Conservation (phyloP, 2,797 vertebrate genomes). For the Sternarchorhynchus goeldii region DNA sequence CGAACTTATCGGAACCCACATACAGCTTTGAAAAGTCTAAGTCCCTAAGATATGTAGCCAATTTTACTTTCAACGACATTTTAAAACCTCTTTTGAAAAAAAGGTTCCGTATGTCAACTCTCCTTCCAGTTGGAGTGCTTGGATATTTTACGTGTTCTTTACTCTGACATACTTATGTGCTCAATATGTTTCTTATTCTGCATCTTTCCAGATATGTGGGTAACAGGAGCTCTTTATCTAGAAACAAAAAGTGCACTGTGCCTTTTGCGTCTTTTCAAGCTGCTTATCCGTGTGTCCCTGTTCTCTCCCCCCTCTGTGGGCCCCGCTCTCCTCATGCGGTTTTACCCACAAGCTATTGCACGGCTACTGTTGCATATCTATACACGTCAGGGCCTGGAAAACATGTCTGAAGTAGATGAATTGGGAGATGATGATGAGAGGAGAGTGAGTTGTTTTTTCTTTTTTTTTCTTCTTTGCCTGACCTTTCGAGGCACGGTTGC, state of each 20-base stretch:
- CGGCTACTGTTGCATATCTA: conserved; percentile 79
- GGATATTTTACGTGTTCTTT: conserved; percentile 35
- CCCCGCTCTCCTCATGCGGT: conserved; percentile 60
- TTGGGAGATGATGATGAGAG: conserved; percentile 69
- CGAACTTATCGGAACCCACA: not conserved
- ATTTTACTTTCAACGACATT: conserved; percentile 10
- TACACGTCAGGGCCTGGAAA: conserved; percentile 74
- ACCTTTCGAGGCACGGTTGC: conserved; percentile 15
- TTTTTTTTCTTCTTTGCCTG: conserved; percentile 56
- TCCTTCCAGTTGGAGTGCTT: conserved; percentile 28
- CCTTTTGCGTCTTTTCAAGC: conserved; percentile 52
- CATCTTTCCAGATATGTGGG: conserved; percentile 51
- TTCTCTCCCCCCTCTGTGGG: conserved; percentile 60
- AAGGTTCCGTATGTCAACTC: conserved; percentile 19
- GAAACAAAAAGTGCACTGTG: conserved; percentile 53
- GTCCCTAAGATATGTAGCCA: not conserved
- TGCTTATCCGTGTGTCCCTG: conserved; percentile 69
- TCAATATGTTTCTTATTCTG: conserved; percentile 54
- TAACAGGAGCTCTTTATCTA: conserved; percentile 55
- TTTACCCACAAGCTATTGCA: conserved; percentile 67
- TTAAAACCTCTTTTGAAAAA: conserved; percentile 16
- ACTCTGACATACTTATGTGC: conserved; percentile 25
- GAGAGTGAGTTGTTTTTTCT: conserved; percentile 49
- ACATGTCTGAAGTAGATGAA: conserved; percentile 74
- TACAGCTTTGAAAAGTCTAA: conserved; percentile 1